Evolutionary conservation across 2,888 invertebrate genomes (phyloP).

Genomic region (Sclerodermus sp.): DNA sequence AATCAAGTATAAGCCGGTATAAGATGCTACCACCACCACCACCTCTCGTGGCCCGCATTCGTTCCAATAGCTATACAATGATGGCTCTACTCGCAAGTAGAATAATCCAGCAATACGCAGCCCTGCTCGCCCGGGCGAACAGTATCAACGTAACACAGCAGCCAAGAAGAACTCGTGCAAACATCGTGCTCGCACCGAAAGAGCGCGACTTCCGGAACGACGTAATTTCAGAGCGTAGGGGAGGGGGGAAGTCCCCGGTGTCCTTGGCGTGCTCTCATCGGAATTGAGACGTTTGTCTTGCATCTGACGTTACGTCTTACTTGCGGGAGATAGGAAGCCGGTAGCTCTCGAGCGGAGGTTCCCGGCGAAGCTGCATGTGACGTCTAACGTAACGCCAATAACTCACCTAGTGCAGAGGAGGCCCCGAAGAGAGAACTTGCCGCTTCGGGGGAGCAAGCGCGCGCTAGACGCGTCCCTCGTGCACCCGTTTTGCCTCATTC

Average conservation of each 20-base stretch:
- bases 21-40: too few species aligned
- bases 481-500: background rate
- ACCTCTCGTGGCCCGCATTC: too few species aligned
- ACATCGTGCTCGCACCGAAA: background rate
- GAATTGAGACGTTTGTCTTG: slow-evolving; percentile 38
- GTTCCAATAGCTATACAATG: too few species aligned
- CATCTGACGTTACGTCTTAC: slow-evolving; percentile 36
- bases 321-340: slow-evolving; percentile 26
- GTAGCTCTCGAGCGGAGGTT: slow-evolving; percentile 26
- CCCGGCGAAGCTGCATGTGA: slow-evolving; percentile 37
- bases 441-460: background rate
- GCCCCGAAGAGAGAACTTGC: slow-evolving; percentile 18
- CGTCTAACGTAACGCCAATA: slow-evolving; percentile 49
- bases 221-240: background rate
- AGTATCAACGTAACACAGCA: too few species aligned
- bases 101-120: too few species aligned
- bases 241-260: background rate
- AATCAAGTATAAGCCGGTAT: too few species aligned
- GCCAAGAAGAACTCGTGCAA: too few species aligned
- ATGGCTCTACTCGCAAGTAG: too few species aligned
- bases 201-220: background rate
- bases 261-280: background rate
- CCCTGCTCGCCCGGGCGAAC: too few species aligned
- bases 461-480: background rate
- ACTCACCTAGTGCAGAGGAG: slow-evolving; percentile 33